Base-by-base conservation (phyloP, 2,888 invertebrate species). In the Pherbina coryleti region DNA sequence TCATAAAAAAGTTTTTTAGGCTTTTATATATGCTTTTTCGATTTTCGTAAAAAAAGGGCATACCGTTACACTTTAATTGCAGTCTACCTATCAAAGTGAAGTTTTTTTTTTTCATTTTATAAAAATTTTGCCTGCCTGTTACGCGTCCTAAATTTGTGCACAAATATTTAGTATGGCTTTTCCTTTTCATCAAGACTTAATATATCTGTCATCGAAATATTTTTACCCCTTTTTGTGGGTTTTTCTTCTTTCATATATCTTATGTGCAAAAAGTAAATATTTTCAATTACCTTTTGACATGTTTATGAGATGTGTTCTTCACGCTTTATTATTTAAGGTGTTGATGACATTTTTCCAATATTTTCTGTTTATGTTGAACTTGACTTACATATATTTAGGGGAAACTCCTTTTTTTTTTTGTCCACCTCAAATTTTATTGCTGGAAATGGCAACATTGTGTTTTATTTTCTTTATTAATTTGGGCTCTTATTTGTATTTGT, bases 201-300 rank as follows among this genome's bases (percentile, higher is more conserved):
- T 11, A 8, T 25, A 25, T 7, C 25, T 2, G 11, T 44, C 44
- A 44, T 11, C 44, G 11, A 25, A 14, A 37, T 82, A 49, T 72
- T 75, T 82, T 82, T 73, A 34, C 64, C 79, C 80, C 82, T 79
- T 77, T 83, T 84, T 66, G 37, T 34, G 28, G n/a, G n/a, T 80
- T 79, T 81, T 44, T 19, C 64, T 57, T 11, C 55, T 64, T 60
- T 72, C 79, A 81, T 82, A 67, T 51, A 25, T n/a, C 70, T n/a
- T 44, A 11, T 44, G 44, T 44, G 44, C 11, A 44, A 44, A 44
- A 44, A 44, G 2, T 44, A 44, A 11, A 44, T 44, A 44, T 37
- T n/a, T 66, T 19, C 25, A 34, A 71, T 71, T 71, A 53, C 44
- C n/a, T 79, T 85, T 80, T 79, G 80, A 82, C 82, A 82, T 81